These are phyloP conservation scores for Dicentrarchus labrax DNA, from an alignment of 2,113 vertebrate genomes.

Conservation along the genomic window DNA sequence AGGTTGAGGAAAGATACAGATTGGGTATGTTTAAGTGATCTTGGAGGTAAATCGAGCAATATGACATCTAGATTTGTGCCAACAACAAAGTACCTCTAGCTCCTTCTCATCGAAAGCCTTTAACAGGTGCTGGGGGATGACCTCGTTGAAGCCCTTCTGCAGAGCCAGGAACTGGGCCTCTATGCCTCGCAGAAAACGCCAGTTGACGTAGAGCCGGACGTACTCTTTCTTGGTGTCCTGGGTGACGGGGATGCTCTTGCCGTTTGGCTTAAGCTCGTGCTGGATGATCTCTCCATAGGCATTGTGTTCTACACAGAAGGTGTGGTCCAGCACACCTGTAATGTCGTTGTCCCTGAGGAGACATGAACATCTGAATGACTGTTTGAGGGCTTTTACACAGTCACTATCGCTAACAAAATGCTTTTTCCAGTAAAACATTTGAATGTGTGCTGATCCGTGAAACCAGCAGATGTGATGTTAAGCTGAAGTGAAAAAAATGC, in stretches of 20 bases:
- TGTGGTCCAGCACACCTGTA: slow-evolving; percentile 98
- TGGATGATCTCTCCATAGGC: slow-evolving; percentile 99
- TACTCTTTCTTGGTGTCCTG: slow-evolving; percentile 99
- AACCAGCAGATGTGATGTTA: neutral
- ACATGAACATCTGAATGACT: neutral
- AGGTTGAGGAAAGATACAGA: neutral
- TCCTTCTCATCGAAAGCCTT: slow-evolving; percentile 99
- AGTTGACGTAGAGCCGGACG: slow-evolving; percentile 98
- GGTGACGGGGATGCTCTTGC: slow-evolving; percentile 95
- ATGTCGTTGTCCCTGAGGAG: slow-evolving; percentile 95
- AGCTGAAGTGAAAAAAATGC: neutral
- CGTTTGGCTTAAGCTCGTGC: slow-evolving; percentile 98
- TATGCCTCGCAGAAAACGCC: slow-evolving; percentile 98
- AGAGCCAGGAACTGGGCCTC: slow-evolving; percentile 98
- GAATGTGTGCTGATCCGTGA: neutral
- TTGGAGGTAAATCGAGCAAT: neutral
- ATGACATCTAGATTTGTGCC: neutral
- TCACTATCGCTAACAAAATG: neutral
- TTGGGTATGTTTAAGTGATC: neutral
- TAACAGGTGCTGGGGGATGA: slow-evolving; percentile 98
- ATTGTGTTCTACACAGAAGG: slow-evolving; percentile 98
- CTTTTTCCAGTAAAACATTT: neutral
- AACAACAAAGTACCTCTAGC: slow-evolving; percentile 88
- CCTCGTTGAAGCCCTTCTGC: slow-evolving; percentile 99
- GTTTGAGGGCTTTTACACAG: neutral